Conservation (phyloP, 2,797 vertebrate species). For the Melopsittacus undulatus region DNA sequence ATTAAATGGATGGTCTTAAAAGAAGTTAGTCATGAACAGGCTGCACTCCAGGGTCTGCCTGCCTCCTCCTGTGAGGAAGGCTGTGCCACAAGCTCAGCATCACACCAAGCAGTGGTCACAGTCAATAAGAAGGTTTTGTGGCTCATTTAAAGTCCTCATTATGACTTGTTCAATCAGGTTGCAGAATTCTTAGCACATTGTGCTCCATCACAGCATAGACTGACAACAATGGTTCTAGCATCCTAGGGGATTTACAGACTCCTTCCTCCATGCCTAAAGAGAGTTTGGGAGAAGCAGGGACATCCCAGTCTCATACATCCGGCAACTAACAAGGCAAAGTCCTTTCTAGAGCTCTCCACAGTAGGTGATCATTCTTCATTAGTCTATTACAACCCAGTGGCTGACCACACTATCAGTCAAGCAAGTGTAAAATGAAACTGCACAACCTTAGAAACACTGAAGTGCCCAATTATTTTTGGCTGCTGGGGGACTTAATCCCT, state of each 20-base stretch:
- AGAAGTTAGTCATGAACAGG: background rate
- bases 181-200: background rate
- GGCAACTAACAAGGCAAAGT: background rate
- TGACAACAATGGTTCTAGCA: background rate
- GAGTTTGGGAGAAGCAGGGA: background rate
- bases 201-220: background rate
- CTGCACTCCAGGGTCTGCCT: rapidly evolving
- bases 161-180: background rate
- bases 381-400: background rate
- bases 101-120: rapidly evolving
- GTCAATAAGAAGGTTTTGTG: background rate
- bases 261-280: background rate
- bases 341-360: background rate
- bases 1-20: background rate
- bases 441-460: background rate
- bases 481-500: background rate
- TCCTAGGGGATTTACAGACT: rapidly evolving
- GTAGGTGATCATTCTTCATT: background rate
- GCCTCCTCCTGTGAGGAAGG: background rate
- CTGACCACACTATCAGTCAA: background rate
- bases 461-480: background rate
- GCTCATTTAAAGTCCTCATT: background rate
- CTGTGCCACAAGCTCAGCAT: background rate
- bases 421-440: background rate
- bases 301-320: background rate